Evolutionary conservation across 1,140 invertebrate genomes (phyloP).

Genomic region (Drosophila bifasciata): DNA sequence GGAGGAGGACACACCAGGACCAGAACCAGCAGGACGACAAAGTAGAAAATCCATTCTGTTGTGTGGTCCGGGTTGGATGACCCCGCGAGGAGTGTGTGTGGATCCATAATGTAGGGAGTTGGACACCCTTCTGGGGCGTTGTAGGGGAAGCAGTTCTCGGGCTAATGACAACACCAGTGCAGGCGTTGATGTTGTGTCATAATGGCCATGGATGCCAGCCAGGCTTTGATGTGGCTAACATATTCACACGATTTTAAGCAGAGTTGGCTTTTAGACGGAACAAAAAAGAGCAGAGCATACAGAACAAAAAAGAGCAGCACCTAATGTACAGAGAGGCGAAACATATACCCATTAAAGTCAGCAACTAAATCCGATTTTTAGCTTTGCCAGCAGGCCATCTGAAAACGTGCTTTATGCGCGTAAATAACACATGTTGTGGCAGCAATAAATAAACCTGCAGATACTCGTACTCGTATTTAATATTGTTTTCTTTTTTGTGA

Average conservation of each 20-base stretch:
- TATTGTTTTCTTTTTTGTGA: neutral
- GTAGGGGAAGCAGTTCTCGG: neutral
- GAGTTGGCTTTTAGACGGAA: neutral
- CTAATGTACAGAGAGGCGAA: neutral
- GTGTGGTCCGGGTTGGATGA: slow-evolving; percentile 55
- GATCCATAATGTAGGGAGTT: neutral
- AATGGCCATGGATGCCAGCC: slow-evolving; percentile 47
- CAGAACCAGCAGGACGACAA: neutral
- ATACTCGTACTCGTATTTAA: neutral
- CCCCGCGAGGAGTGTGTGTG: slow-evolving; percentile 8
- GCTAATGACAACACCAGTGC: slow-evolving; percentile 46
- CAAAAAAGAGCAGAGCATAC: neutral
- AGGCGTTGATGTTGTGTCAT: slow-evolving; percentile 64
- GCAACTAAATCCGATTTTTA: too few relatives aligned
- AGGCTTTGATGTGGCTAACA: slow-evolving; percentile 67
- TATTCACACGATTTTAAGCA: neutral
- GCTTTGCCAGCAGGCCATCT: neutral
- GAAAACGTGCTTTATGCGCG: neutral
- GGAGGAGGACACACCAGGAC: too few relatives aligned
- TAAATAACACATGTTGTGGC: neutral
- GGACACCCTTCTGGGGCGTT: too few relatives aligned
- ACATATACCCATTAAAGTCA: neutral
- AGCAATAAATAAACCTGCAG: slow-evolving; percentile 5
- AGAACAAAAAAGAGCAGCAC: neutral
- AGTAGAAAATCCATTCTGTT: slow-evolving; percentile 38